These are phyloP conservation scores for Carcina quercana DNA, from an alignment of 2,888 invertebrate genomes.

Conservation along the genomic window DNA sequence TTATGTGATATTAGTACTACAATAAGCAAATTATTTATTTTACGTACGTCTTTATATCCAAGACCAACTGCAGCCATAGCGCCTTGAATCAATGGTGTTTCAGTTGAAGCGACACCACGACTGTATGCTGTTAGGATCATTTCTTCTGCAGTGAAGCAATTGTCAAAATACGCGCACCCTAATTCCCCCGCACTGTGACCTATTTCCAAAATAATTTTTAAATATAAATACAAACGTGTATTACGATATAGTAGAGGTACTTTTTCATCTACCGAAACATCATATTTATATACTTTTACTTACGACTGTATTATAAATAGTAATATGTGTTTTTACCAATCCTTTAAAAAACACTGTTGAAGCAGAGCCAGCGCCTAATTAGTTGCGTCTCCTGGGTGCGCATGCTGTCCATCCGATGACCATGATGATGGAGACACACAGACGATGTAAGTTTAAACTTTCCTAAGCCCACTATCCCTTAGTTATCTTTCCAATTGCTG, in stretches of 20 bases:
- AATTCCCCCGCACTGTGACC: conserved; percentile 93
- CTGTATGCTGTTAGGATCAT: conserved; percentile 84
- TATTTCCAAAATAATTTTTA: too few species aligned
- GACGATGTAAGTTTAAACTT: not conserved
- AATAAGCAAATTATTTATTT: not conserved
- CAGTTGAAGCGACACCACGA: conserved; percentile 78
- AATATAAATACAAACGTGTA: not conserved
- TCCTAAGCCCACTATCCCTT: not conserved
- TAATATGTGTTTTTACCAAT: not conserved
- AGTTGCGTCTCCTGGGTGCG: too few species aligned
- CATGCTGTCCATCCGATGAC: not conserved
- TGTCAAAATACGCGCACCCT: conserved; percentile 92
- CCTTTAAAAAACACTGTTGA: not conserved
- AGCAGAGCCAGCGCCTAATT: too few species aligned
- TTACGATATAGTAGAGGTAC: not conserved
- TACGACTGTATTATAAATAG: not conserved
- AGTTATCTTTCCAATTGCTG: not conserved
- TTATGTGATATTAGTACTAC: not conserved
- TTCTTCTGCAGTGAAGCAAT: conserved; percentile 84
- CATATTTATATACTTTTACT: not conserved
- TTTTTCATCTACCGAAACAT: not conserved
- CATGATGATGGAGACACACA: not conserved
- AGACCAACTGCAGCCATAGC: conserved; percentile 89
- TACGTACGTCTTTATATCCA: conserved; percentile 49
- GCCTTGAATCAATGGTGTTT: conserved; percentile 75